Evolutionary conservation across 2,113 vertebrate genomes (phyloP).

Genomic region (Ariopsis seemanni): DNA sequence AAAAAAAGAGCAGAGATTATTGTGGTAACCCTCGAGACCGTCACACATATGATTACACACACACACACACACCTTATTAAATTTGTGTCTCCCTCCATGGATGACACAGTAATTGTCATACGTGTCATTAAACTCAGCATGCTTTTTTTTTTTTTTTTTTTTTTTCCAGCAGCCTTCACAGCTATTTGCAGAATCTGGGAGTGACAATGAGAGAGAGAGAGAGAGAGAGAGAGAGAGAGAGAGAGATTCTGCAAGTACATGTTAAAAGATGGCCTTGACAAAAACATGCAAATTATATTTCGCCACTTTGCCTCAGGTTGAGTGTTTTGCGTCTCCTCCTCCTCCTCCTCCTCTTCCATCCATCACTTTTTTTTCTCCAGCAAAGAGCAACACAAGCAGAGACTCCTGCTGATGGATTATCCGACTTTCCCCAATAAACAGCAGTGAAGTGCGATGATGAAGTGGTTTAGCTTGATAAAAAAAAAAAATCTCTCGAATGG

Average conservation of each 20-base stretch:
- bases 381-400: neutral
- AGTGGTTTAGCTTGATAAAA: neutral
- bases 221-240: neutral
- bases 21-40: conserved; percentile 60
- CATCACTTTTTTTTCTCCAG: neutral
- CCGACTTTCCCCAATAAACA: neutral
- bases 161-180: conserved; percentile 50
- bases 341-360: neutral
- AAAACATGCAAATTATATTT: conserved; percentile 18
- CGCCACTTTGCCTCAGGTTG: neutral
- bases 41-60: conserved; percentile 60
- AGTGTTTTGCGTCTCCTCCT: conserved; percentile 4
- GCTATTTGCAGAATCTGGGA: conserved; percentile 25
- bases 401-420: neutral
- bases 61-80: conserved; percentile 70
- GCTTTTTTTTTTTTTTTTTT: conserved; percentile 44
- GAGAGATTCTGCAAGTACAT: neutral
- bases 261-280: conserved; percentile 1
- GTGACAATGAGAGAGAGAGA: neutral
- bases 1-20: conserved; percentile 46
- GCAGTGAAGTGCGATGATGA: neutral
- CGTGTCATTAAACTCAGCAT: conserved; percentile 69
- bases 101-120: conserved; percentile 69
- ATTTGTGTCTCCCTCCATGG: conserved; percentile 69
- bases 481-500: neutral